Evolutionary conservation across 2,797 vertebrate species (phyloP).

Genomic region (Rhinoraja longicauda): DNA sequence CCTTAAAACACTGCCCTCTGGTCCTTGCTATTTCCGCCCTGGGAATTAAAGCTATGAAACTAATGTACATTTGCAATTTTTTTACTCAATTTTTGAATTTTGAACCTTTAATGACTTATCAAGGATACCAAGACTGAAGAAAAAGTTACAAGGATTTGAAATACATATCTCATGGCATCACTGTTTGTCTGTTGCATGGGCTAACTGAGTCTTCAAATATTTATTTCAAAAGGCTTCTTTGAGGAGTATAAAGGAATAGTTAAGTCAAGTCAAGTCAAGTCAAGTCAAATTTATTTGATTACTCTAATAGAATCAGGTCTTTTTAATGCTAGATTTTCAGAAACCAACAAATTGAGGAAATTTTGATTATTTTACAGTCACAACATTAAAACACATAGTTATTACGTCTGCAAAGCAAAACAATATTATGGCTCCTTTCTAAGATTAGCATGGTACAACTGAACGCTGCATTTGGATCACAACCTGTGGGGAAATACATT

Average conservation of each 20-base stretch:
- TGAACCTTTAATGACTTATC: too few relatives aligned
- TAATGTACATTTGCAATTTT: too few relatives aligned
- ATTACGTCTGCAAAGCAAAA: not conserved
- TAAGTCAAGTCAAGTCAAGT: too few relatives aligned
- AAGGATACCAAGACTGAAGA: not conserved
- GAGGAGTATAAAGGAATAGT: not conserved
- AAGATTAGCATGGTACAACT: not conserved
- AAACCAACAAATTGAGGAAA: not conserved
- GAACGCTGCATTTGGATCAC: not conserved
- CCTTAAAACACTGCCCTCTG: too few relatives aligned
- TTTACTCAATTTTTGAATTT: too few relatives aligned
- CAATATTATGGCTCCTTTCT: constrained; percentile 18
- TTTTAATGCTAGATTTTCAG: not conserved
- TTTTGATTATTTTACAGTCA: not conserved
- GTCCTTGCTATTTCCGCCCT: too few relatives aligned
- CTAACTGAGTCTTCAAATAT: not conserved
- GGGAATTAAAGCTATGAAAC: too few relatives aligned
- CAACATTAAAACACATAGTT: not conserved
- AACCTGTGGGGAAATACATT: not conserved
- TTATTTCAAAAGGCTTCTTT: not conserved
- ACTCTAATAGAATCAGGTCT: not conserved
- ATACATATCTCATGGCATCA: not conserved
- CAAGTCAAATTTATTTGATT: too few relatives aligned
- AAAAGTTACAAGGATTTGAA: not conserved
- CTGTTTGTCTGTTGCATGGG: not conserved